Evolutionary conservation across 2,113 vertebrate species (phyloP), one percentile per base, ranked within the genome.

Genomic region (Ochotona curzoniae): DNA sequence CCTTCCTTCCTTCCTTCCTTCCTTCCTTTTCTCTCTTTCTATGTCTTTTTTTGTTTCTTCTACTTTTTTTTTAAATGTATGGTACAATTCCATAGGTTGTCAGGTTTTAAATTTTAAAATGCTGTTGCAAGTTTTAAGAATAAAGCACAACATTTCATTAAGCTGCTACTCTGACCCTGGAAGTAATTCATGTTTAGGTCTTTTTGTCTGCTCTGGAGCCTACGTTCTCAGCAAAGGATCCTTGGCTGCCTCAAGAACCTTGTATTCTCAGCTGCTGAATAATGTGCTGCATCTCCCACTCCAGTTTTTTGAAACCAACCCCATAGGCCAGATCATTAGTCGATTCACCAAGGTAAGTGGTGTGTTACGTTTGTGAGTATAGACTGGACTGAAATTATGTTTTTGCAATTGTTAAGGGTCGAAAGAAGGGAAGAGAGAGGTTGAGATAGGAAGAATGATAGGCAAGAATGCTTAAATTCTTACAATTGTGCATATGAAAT

Each of bases 291-390:
- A 97, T 28, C 95, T 98, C 67, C 97, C 98, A 1, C 95, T 98
- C 25, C 95, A 97, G 80, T 76, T 92, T 90, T 98, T 98, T 96
- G 97, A 98, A 97, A 98, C 69, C 0, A 97, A 74, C 69, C 94
- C 97, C 7, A 63, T 84, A 75, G 97, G 95, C 61, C 96, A 97
- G 90, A 95, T 98, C 23, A 94, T 98, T 81, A 97, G 57, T 54
- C 94, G 95, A 15, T 98, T 98, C 93, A 97, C 97, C 78, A 98
- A 97, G 97, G 97, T 98, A 96, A 94, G 91, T 8, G 38, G 54
- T 57, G 54, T 13, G 15, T 57, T 57, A 57, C 14, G 54, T 18
- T 4, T 57, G 54, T 57, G 54, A 57, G 14, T 57, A 57, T 57
- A 57, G 12, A 57, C 14, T 57, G 54, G 54, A 57, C 54, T 57